Base-by-base conservation (phyloP, 2,888 invertebrate species). In the Tetrapedia diversipes region DNA sequence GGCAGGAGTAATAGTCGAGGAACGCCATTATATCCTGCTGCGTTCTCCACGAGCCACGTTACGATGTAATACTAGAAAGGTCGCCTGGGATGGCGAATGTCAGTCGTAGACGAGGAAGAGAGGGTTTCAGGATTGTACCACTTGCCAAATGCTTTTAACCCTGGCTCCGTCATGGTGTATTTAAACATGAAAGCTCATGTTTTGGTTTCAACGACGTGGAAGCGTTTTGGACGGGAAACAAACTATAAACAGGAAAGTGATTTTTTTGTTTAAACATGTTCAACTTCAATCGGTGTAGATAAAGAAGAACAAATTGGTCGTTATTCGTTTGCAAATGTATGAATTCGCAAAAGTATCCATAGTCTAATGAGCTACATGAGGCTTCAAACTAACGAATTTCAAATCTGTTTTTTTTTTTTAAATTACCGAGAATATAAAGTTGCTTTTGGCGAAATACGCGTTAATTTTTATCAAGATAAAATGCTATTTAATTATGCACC, bases 1-100 rank as follows among this genome's bases (percentile, higher is more conserved):
- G 79, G 72, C 78, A 84, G 83, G 83, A 86, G 86, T 85, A 86
- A 86, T 86, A 86, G 84, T 82, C 83, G 73, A 85, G 82, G 84
- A 86, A 86, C 82, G 86, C 85, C 82, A 87, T 87, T 87, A 86
- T 84, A 78, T 80, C 72, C 79, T 75, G 81, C 83, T 81, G 86
- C 77, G 80, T 79, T 64, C 79, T 81, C 86, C 63, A 81, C 83
- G 74, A 80, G 75, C 77, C 81, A 82, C 85, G 85, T 87, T 84
- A 83, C 78, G 60, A 79, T 76, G 81, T 85, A 87, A 86, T 86
- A 84, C 84, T 70, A 78, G 76, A 74, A 79, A 72, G 72, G 77
- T 73, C 68, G 57, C 54, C 56, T 56, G 69, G 53, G 74, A 72
- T 80, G 80, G 86, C 80, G 84, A 85, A 86, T 86, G 86, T 86